Evolutionary conservation across 1,140 invertebrate genomes (phyloP).

Genomic region (Drosophila willistoni): DNA sequence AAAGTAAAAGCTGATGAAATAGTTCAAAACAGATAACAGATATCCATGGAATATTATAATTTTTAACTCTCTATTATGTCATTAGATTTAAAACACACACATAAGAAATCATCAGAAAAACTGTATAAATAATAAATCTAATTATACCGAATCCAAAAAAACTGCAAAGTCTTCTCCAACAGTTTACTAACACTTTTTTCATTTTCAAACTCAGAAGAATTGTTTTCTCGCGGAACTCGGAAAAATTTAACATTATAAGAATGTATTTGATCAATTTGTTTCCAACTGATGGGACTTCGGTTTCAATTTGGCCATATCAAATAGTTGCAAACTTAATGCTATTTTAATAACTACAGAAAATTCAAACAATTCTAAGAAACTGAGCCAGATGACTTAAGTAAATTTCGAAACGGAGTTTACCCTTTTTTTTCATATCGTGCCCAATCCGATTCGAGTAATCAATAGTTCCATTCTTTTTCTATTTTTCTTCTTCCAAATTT

Average conservation of each 20-base stretch:
- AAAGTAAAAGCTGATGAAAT: slow-evolving; percentile 3
- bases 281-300: too few relatives aligned
- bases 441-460: background rate
- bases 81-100: background rate
- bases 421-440: background rate
- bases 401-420: background rate
- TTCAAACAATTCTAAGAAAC: too few relatives aligned
- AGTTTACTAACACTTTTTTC: background rate
- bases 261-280: too few relatives aligned
- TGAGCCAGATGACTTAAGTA: too few relatives aligned
- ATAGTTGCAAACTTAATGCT: too few relatives aligned
- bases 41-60: background rate
- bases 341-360: too few relatives aligned
- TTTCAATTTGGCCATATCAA: too few relatives aligned
- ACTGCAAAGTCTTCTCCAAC: background rate
- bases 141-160: background rate
- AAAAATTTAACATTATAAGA: too few relatives aligned
- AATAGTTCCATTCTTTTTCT: slow-evolving; percentile 14
- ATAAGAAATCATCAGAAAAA: slow-evolving; percentile 5
- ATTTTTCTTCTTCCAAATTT: slow-evolving; percentile 21
- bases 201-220: background rate
- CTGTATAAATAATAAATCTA: slow-evolving; percentile 4
- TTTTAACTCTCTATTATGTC: slow-evolving; percentile 8
- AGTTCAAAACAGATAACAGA: slow-evolving; percentile 6
- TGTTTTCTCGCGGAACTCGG: too few relatives aligned